Evolutionary conservation across 2,888 invertebrate species (phyloP).

Genomic region (Aporophyla lueneburgensis): DNA sequence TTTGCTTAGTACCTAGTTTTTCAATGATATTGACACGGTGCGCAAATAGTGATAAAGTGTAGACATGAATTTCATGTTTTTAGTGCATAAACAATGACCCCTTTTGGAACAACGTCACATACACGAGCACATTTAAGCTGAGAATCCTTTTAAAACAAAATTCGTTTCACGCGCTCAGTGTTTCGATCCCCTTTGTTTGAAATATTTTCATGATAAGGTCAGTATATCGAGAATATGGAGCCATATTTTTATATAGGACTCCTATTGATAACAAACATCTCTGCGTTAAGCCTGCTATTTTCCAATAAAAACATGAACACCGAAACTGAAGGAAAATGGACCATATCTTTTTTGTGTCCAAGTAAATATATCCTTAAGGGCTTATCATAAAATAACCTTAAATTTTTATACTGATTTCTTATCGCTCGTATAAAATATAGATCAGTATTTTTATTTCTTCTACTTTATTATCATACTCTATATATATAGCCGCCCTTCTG

Average conservation of each 20-base stretch:
- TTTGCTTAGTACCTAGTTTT: conserved; percentile 11
- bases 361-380: conserved; percentile 42
- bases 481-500: no score
- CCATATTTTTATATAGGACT: conserved; percentile 49
- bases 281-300: conserved; percentile 57
- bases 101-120: background rate
- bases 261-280: conserved; percentile 46
- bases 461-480: background rate
- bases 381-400: conserved; percentile 52
- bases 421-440: conserved; percentile 32
- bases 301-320: conserved; percentile 61
- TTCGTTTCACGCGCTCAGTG: background rate
- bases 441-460: conserved; percentile 27
- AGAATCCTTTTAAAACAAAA: no score
- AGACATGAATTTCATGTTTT: no score
- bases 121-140: background rate
- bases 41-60: background rate
- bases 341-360: conserved; percentile 57
- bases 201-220: conserved; percentile 16
- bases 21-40: conserved; percentile 10
- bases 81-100: conserved; percentile 11
- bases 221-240: background rate
- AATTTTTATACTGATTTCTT: conserved; percentile 58
- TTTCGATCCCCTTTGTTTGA: conserved; percentile 1
- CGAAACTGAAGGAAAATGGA: conserved; percentile 46